Evolutionary conservation across 2,888 invertebrate genomes (phyloP).

Genomic region (Beris chalybata): DNA sequence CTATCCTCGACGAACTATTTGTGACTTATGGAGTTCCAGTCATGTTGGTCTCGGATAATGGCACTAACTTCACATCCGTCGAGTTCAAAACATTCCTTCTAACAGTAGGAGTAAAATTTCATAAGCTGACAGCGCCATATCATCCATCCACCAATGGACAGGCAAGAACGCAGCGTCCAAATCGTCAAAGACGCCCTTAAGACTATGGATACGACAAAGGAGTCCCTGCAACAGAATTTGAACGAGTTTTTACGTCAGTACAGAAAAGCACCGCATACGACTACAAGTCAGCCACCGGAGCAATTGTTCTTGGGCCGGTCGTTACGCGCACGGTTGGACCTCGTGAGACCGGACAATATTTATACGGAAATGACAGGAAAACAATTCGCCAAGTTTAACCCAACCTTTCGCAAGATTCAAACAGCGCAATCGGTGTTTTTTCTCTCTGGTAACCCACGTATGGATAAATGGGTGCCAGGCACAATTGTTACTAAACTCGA

Average conservation of each 20-base stretch:
- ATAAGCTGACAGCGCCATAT: conserved; percentile 40
- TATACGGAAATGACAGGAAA: background rate
- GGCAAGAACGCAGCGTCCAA: no score
- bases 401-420: conserved; percentile 13
- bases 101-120: conserved; percentile 35
- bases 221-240: conserved; percentile 32
- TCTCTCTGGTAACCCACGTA: no score
- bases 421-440: no score
- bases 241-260: conserved; percentile 36
- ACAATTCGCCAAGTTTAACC: background rate
- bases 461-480: no score
- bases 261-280: conserved; percentile 38
- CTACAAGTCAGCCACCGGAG: conserved; percentile 33
- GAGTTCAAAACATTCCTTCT: conserved; percentile 35
- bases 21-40: conserved; percentile 42
- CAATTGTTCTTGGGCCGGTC: conserved; percentile 35
- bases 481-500: no score
- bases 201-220: conserved; percentile 32
- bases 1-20: conserved; percentile 41
- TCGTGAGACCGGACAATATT: no score
- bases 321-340: conserved; percentile 33
- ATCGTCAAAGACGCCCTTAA: conserved; percentile 33
- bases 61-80: conserved; percentile 37
- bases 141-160: conserved; percentile 39
- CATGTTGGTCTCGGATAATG: conserved; percentile 43